These are phyloP conservation scores for Zenarchopterus dispar DNA, from an alignment of 2,797 vertebrate genomes.

Conservation along the genomic window DNA sequence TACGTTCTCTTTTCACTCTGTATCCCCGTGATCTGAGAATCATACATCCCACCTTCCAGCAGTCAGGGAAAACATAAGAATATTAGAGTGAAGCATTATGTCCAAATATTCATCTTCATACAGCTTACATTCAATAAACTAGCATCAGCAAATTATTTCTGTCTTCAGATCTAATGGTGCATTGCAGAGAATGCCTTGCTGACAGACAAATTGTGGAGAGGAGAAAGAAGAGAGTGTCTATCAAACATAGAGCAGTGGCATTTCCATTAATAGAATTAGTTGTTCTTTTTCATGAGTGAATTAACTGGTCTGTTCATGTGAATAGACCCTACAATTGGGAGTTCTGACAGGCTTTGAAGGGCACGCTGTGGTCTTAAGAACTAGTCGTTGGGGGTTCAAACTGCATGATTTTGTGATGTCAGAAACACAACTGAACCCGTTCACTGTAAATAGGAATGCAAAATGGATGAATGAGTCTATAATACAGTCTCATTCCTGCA, in stretches of 20 bases:
- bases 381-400: constrained; percentile 21
- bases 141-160: constrained; percentile 54
- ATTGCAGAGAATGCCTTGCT: constrained; percentile 13
- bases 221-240: constrained; percentile 29
- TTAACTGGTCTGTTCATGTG: constrained; percentile 17
- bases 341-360: constrained; percentile 22
- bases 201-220: constrained; percentile 44
- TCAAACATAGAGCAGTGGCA: constrained; percentile 41
- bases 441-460: not conserved
- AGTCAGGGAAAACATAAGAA: constrained; percentile 47
- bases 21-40: not conserved
- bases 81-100: constrained; percentile 33
- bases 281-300: constrained; percentile 26
- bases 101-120: constrained; percentile 37
- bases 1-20: not conserved
- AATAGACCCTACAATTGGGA: constrained; percentile 48
- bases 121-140: constrained; percentile 52
- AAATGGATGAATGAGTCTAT: no score
- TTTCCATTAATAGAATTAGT: constrained; percentile 61
- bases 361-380: not conserved
- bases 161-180: constrained; percentile 39
- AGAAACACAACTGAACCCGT: constrained; percentile 1
- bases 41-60: constrained; percentile 10
- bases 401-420: constrained; percentile 6
- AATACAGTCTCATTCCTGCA: not conserved